Conservation (phyloP, 92 coral and sea anemone species). For the Phenganax stokvisi region DNA sequence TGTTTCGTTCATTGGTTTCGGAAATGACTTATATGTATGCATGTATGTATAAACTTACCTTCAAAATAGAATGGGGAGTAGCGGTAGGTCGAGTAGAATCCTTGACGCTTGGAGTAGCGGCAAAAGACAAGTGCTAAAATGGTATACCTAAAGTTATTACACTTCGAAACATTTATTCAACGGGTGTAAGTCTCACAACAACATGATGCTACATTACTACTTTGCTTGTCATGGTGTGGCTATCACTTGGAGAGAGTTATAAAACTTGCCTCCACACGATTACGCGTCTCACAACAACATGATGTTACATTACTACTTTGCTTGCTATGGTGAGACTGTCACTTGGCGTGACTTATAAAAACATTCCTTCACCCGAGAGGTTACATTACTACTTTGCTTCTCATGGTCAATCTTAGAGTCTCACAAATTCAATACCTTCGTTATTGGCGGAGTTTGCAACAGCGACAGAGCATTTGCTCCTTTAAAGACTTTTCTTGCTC, state of each 20-base stretch:
- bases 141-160: no score
- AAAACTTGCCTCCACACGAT: no score
- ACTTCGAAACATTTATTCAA: no score
- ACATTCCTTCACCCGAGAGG: background rate
- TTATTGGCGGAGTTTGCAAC: slow-evolving; percentile 75
- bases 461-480: slow-evolving; percentile 91
- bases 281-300: background rate
- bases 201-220: no score
- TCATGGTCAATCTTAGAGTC: background rate
- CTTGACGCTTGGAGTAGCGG: slow-evolving; percentile 21
- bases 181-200: no score
- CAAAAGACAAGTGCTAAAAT: slow-evolving; percentile 32
- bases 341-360: no score
- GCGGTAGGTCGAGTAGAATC: slow-evolving; percentile 25
- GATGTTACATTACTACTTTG: no score
- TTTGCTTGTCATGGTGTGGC: no score
- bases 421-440: slow-evolving; percentile 49
- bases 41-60: slow-evolving; percentile 38
- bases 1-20: background rate
- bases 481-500: slow-evolving; percentile 70
- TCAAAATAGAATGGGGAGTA: slow-evolving; percentile 90
- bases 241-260: no score
- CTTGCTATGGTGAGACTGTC: no score
- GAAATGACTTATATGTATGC: background rate
- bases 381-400: background rate